Evolutionary conservation across 2,113 vertebrate species (phyloP).

Genomic region (Myotis yumanensis): DNA sequence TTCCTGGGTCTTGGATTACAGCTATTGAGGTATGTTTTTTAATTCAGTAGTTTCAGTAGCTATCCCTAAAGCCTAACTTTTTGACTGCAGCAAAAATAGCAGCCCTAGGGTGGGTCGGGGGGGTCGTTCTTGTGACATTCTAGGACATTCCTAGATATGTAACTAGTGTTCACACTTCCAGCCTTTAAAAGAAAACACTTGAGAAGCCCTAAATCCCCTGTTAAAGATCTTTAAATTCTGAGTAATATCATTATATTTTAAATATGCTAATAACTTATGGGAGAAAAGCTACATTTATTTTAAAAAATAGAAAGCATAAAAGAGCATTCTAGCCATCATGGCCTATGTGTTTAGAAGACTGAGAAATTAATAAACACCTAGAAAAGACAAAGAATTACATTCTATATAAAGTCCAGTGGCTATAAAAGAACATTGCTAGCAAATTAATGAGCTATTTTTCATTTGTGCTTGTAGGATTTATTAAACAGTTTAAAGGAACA

Average conservation of each 20-base stretch:
- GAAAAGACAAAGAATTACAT: not conserved
- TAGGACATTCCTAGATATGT: not conserved
- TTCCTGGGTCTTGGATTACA: not conserved
- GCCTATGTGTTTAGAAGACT: not conserved
- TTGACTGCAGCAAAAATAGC: not conserved
- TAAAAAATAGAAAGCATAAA: not conserved
- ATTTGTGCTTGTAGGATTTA: not conserved
- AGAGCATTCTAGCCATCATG: not conserved
- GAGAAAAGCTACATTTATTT: not conserved
- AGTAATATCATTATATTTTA: not conserved
- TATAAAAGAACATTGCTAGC: not conserved
- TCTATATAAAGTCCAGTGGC: not conserved
- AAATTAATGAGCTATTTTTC: not conserved
- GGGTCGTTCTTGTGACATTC: not conserved
- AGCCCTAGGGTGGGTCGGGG: not conserved
- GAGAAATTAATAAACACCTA: not conserved
- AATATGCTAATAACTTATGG: not conserved
- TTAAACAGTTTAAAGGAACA: not conserved
- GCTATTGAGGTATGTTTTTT: not conserved
- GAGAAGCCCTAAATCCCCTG: not conserved
- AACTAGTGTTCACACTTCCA: not conserved
- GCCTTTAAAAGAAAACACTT: not conserved
- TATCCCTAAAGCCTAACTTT: not conserved
- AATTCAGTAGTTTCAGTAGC: not conserved
- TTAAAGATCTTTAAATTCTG: conserved; percentile 7